Evolutionary conservation across 2,888 invertebrate genomes (phyloP).

Genomic region (Hyposoter didymator): DNA sequence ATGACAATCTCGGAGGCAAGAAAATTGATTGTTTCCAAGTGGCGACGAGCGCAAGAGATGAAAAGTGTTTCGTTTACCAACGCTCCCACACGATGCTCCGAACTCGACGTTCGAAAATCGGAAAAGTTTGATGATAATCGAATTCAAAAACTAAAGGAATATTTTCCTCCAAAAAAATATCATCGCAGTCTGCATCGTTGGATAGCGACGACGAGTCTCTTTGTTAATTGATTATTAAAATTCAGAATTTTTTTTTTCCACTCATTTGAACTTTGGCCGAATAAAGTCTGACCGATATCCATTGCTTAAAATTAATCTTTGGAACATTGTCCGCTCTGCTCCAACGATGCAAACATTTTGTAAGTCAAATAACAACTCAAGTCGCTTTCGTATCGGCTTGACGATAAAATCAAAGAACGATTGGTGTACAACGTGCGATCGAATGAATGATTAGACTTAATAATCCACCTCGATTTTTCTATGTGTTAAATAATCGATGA

Average conservation of each 20-base stretch:
- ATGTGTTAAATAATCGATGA: slow-evolving; percentile 3
- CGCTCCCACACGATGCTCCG: background rate
- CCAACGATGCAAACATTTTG: background rate
- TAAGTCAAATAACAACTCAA: background rate
- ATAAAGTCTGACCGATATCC: background rate
- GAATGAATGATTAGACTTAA: slow-evolving; percentile 16
- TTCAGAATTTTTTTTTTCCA: background rate
- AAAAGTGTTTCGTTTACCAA: slow-evolving; percentile 1
- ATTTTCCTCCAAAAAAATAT: background rate
- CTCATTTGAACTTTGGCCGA: background rate
- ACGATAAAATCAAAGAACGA: background rate
- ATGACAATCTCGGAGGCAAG: background rate
- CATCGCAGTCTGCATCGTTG: background rate
- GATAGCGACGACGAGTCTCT: background rate
- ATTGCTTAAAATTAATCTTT: background rate
- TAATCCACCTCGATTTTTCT: background rate
- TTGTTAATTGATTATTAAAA: background rate
- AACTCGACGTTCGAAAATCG: background rate
- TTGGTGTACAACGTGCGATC: slow-evolving; percentile 10
- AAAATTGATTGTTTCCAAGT: background rate
- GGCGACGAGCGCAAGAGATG: background rate
- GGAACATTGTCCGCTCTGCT: background rate
- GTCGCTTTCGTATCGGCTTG: background rate
- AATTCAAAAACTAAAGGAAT: background rate
- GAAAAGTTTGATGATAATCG: background rate